Conservation (phyloP, 2,113 vertebrate genomes). For the Crypturellus undulatus region DNA sequence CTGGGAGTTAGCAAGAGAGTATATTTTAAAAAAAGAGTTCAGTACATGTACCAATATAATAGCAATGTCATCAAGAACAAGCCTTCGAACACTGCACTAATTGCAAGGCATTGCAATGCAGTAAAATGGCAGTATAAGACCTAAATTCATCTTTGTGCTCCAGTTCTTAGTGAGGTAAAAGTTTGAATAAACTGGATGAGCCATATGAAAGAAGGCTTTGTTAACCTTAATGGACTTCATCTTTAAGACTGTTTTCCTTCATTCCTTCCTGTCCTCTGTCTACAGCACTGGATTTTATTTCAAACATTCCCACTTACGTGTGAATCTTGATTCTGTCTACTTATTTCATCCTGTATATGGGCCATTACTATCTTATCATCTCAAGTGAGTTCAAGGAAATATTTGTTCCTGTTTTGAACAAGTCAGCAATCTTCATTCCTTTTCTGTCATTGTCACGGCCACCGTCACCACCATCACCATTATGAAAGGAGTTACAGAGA, state of each 20-base stretch:
- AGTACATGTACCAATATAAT: background rate
- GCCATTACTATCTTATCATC: background rate
- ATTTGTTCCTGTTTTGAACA: background rate
- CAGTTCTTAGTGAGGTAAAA: background rate
- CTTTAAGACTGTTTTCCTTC: background rate
- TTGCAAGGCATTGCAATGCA: background rate
- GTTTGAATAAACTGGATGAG: accelerated
- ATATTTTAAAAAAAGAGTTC: background rate
- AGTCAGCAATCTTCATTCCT: background rate
- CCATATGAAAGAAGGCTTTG: background rate
- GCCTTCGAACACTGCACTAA: background rate
- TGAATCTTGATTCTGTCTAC: background rate
- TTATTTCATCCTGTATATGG: background rate
- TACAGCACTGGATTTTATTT: background rate
- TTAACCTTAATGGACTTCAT: background rate
- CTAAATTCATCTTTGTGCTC: background rate
- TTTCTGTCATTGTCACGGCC: background rate
- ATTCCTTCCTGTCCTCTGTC: background rate
- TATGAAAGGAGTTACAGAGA: background rate
- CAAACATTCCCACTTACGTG: background rate
- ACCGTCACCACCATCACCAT: background rate
- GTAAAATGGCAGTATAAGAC: background rate
- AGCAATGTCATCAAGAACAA: background rate
- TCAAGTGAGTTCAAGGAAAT: background rate
- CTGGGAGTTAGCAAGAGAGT: background rate